phyloP scores from a whole-genome alignment of 2,797 vertebrate species.

The Brachyrhaphis roseni region DNA sequence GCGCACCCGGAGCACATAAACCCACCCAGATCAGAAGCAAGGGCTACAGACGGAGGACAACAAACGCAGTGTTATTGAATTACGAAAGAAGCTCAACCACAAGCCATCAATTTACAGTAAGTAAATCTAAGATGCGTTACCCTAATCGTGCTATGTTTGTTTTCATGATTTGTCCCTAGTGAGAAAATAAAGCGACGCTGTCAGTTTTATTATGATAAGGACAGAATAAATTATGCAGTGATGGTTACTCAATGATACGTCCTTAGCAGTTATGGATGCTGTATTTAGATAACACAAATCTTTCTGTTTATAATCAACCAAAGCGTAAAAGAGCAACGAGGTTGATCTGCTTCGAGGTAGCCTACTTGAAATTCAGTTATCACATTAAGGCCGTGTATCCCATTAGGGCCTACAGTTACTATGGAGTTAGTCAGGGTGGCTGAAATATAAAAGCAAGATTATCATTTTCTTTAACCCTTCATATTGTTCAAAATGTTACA shows the following conservation, averaged over 20 bases:
- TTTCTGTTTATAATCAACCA: background rate
- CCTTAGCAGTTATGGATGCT: background rate
- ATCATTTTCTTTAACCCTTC: background rate
- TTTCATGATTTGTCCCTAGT: background rate
- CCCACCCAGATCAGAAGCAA: constrained; percentile 1
- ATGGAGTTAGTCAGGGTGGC: background rate
- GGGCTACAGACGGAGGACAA: background rate
- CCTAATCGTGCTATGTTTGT: background rate
- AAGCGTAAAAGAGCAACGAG: background rate
- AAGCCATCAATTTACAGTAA: constrained; percentile 28
- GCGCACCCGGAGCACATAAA: constrained; percentile 12
- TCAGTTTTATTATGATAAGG: background rate
- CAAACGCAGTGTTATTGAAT: background rate
- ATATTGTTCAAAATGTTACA: background rate
- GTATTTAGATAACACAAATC: background rate
- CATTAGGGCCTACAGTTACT: background rate
- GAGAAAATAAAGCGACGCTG: background rate
- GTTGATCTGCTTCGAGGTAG: background rate
- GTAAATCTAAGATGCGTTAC: background rate
- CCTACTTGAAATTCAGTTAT: background rate
- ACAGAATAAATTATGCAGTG: background rate
- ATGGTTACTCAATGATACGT: background rate
- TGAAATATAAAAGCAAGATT: background rate
- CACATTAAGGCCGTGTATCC: background rate
- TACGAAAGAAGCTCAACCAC: background rate